A percentile compares a stretch with the other conserved stretches of the same genome.
Evolutionary conservation across 1,140 invertebrate genomes (phyloP).

Genomic region (Drosophila varians): DNA sequence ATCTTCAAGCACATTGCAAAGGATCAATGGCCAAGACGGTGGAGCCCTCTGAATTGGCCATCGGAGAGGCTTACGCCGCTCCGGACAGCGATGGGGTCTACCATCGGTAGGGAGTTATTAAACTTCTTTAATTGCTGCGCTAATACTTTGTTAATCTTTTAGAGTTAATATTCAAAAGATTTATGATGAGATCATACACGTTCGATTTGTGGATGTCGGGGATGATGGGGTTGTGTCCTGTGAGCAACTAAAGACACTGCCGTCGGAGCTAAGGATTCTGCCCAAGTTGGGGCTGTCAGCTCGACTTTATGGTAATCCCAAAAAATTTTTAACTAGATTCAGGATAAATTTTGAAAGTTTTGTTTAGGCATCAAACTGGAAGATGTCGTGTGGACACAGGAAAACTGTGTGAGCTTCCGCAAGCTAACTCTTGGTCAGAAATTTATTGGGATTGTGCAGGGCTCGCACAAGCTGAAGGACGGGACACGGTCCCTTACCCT

Average conservation of each 20-base stretch:
- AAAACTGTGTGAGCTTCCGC: slow-evolving; percentile 74
- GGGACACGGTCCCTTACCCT: slow-evolving; percentile 41
- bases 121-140: neutral
- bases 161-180: slow-evolving; percentile 76
- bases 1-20: slow-evolving; percentile 71
- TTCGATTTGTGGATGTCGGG: slow-evolving; percentile 74
- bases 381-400: slow-evolving; percentile 68
- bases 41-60: slow-evolving; percentile 36
- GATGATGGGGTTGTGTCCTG: slow-evolving; percentile 68
- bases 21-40: slow-evolving; percentile 27
- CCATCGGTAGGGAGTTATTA: slow-evolving; percentile 58
- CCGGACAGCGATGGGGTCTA: slow-evolving; percentile 69
- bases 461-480: slow-evolving; percentile 46
- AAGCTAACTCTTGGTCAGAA: slow-evolving; percentile 72
- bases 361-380: slow-evolving; percentile 60
- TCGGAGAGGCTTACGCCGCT: slow-evolving; percentile 71
- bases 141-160: neutral
- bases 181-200: slow-evolving; percentile 73
- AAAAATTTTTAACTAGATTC: neutral
- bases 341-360: neutral
- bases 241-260: slow-evolving; percentile 64
- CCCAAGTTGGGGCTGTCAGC: slow-evolving; percentile 77
- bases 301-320: slow-evolving; percentile 64
- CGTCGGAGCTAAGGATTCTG: slow-evolving; percentile 59
- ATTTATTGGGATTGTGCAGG: slow-evolving; percentile 66